Evolutionary conservation across 2,113 vertebrate genomes (phyloP).

Genomic region (Apistogramma diplotaenia): DNA sequence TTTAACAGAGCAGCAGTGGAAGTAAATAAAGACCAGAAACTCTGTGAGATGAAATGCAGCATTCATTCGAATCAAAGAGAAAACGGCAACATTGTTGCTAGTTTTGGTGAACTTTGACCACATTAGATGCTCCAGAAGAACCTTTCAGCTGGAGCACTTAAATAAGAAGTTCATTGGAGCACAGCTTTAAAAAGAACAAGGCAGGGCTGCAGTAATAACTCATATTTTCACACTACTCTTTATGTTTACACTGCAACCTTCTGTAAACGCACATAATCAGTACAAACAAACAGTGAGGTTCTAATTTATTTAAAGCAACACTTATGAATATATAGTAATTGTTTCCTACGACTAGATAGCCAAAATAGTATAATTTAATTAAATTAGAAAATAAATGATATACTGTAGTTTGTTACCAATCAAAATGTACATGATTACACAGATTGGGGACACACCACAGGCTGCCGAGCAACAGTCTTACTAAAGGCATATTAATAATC

Average conservation of each 20-base stretch:
- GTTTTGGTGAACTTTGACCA: neutral
- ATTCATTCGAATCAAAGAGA: neutral
- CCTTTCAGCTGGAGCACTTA: neutral
- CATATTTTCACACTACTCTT: neutral
- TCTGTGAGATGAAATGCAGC: neutral
- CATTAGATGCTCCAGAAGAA: neutral
- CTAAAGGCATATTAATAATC: neutral
- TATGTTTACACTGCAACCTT: neutral
- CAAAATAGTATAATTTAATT: neutral
- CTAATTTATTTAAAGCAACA: neutral
- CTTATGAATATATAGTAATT: neutral
- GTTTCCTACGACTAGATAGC: neutral
- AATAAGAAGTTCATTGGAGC: neutral
- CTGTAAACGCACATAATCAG: neutral
- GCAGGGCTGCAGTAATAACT: neutral
- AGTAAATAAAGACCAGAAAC: neutral
- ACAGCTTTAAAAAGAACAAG: neutral
- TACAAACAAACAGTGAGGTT: neutral
- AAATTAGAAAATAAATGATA: neutral
- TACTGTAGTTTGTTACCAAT: neutral
- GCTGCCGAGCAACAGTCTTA: neutral
- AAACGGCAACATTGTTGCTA: neutral
- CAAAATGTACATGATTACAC: neutral
- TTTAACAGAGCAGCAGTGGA: neutral
- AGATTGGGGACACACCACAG: too few species aligned